Base-by-base conservation (phyloP, 2,888 invertebrate genomes). In the Scaptomyza polygonia region DNA sequence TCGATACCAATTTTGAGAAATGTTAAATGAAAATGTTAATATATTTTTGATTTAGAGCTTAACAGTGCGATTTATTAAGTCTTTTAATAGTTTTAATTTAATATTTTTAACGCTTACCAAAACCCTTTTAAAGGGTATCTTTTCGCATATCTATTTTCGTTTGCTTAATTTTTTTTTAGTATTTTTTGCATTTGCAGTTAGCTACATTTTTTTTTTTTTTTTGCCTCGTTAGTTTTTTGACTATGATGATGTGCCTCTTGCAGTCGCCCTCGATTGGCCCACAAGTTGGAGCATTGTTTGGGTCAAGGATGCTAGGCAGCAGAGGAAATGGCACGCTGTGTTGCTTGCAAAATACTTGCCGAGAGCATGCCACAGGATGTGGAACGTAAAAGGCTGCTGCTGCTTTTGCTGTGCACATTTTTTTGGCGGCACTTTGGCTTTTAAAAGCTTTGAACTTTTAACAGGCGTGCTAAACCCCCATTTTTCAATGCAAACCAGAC, bases 281-380 rank as follows among this genome's bases (percentile, higher is more conserved):
- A 76, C 69, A 77, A 80, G 70, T 70, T 64, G 67, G 56, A 67
- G 86, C 65, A 72, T 86, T 86, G 86, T 86, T 80, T 86, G 80
- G 80, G 87, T 86, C 80, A 86, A 80, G 80, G 87, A 80, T 61
- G 49, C 21, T n/a, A 18, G 6, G 42, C 5, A 82, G 67, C 79
- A 66, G 59, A 32, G 54, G 59, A 55, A 73, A 43, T 73, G 61
- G 59, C 66, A 69, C 56, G 61, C 65, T 77, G 72, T 55, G n/a
- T 45, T 27, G 36, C 32, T 48, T 25, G 14, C 21, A 27, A 36
- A 36, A 36, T 16, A n/a, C 42, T 29, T 58, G 45, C 30, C 45
- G 43, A 21, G 29, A 30, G 16, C 18, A 9, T 18, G 18, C 18
- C 18, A 6, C 18, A 9, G 11, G 44, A 45, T 58, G 68, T 9